These are phyloP conservation scores for Dendrocincla tyrannina DNA, from an alignment of 2,797 vertebrate genomes.

Conservation along the genomic window DNA sequence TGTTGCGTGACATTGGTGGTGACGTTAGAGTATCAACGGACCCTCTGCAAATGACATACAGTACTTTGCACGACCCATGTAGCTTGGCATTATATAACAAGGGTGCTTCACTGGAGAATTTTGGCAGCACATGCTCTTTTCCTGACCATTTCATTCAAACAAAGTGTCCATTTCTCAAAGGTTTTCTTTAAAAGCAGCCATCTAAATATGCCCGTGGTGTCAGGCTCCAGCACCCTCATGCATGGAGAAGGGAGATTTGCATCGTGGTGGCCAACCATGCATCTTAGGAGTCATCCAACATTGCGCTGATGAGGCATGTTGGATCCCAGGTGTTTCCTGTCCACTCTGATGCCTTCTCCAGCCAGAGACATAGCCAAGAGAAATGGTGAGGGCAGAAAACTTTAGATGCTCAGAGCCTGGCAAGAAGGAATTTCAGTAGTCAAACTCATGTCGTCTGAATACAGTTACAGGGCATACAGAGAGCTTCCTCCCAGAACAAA, in stretches of 20 bases:
- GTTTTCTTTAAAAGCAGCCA: neutral
- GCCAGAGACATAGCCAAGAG: neutral
- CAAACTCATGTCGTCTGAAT: neutral
- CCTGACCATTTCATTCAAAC: neutral
- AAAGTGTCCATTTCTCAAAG: neutral
- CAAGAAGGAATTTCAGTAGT: neutral
- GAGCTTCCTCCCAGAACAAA: neutral
- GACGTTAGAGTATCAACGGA: neutral
- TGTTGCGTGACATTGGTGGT: conserved; percentile 56
- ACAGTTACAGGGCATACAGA: neutral
- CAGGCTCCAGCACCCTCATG: neutral
- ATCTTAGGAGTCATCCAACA: neutral
- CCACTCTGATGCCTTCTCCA: neutral
- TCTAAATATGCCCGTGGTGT: neutral
- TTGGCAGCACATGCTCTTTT: neutral
- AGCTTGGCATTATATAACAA: conserved; percentile 43
- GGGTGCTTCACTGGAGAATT: neutral
- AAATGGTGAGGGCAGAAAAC: neutral
- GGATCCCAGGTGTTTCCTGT: neutral
- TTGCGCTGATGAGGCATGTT: neutral
- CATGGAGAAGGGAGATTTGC: neutral
- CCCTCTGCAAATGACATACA: conserved; percentile 31
- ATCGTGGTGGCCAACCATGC: accelerated
- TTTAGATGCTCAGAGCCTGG: neutral
- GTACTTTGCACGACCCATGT: neutral